Evolutionary conservation across 1,140 invertebrate genomes (phyloP), one percentile per base, ranked within the genome.

Genomic region (Trissolcus basalis): DNA sequence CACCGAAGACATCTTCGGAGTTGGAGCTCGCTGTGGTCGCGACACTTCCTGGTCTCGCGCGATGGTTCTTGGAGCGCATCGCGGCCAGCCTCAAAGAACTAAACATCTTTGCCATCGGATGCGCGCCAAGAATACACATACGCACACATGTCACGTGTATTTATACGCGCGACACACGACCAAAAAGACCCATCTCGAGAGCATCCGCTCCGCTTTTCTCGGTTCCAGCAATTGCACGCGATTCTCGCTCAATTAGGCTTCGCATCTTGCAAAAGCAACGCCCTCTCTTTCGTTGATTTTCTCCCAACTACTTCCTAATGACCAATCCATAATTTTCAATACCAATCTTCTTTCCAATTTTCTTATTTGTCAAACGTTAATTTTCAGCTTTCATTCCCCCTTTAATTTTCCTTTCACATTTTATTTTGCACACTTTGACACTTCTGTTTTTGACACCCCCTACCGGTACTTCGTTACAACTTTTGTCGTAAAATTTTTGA

Each of bases 21-120:
- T 85, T 84, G 0, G 83, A 84, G 53, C 85, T 88, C 8, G 86
- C 84, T 2, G 80, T 85, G 4, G 87, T 87, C n/a, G 86, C 86
- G 8, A 89, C 83, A 69, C 87, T 88, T 59, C 86, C 87, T 4
- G 87, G 87, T 58, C 87, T 74, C 11, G 80, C 71, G n/a, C 86
- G 85, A 51, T 69, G 69, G 43, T 67, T 87, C 54, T 88, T 88
- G 70, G 87, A 87, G 45, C 87, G 85, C 86, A 87, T 86, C 60
- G 85, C 84, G 39, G 83, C 83, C 49, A 88, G 67, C 54, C 86
- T 82, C 77, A 89, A 68, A 36, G 87, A 89, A 76, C 87, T 88
- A 58, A 89, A 88, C 86, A 89, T 88, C 60, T 79, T 88, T 39
- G 71, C 77, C 77, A 79, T 81, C 49, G 53, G 15, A 39, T 41